Evolutionary conservation across 2,797 vertebrate genomes (phyloP), one percentile per base, ranked within the genome.

Genomic region (Sebastes baramenuke): DNA sequence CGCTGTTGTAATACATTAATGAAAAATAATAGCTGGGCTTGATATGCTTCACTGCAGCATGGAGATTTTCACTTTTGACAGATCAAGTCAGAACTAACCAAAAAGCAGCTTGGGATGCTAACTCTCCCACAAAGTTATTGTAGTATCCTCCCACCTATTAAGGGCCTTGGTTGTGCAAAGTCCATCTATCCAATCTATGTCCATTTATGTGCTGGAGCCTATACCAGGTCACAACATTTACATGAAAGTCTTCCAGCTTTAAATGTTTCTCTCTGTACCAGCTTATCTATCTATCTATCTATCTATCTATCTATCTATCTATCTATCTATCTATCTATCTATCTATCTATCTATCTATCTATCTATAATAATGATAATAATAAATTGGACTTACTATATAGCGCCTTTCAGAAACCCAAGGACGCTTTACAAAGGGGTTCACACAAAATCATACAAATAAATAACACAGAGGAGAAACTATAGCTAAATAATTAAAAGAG

Each of bases 1-100:
- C 4, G 0, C 34, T 34, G 3, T 22, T 58, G 4, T 24, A 12
- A 34, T 38, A 13, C 11, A 11, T 30, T 22, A 1, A 36, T 34
- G 42, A 29, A 67, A 80, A 22, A 34, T 6, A 32, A 84, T 80
- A 78, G 83, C 84, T 79, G 71, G 67, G 71, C 20, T 84, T 83
- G 73, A 78, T 27, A 56, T 65, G 60, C 64, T 46, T 80, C 56
- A 70, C 7, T 67, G 20, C 24, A 64, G 11, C 29, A 42, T 73
- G 12, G 49, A 29, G 10, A 59, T 68, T 81, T 80, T 81, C 58
- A 69, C 58, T 72, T 77, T 72, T 2, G 38, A 24, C 13, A 7
- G 3, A 30, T 30, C 16, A 38, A 59, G 60, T 54, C 49, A 74
- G 18, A 73, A 59, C 24, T 29, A 30, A 42, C 59, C 8, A 10